Conservation (phyloP, 1,140 invertebrate genomes). For the Achatina immaculata region DNA sequence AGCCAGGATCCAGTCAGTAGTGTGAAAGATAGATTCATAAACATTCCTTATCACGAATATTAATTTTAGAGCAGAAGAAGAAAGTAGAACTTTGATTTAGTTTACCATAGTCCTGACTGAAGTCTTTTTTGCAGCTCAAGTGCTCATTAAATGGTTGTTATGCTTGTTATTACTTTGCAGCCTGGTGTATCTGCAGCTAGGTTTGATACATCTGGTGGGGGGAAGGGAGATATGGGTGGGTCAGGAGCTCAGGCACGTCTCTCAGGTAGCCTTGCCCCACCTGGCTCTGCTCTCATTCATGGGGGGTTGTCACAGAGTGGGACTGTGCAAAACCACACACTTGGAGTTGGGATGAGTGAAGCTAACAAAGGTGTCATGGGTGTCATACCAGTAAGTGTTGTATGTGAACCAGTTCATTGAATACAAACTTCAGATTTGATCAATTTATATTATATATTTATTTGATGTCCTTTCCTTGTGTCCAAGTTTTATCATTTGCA, state of each 20-base stretch:
- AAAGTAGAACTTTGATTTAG: no score
- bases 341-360: conserved; percentile 51
- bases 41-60: no score
- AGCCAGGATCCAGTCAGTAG: no score
- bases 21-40: no score
- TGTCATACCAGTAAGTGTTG: conserved; percentile 77
- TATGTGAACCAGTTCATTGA: no score
- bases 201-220: conserved; percentile 46
- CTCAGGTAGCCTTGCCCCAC: conserved; percentile 50
- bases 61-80: no score
- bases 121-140: no score
- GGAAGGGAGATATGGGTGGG: conserved; percentile 12
- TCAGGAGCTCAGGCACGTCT: conserved; percentile 25
- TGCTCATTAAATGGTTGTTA: no score
- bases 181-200: conserved; percentile 38
- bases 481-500: not conserved
- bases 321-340: conserved; percentile 24
- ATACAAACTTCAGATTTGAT: not conserved
- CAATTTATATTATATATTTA: not conserved
- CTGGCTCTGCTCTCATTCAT: conserved; percentile 18
- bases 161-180: conserved; percentile 5
- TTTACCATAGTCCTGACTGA: no score
- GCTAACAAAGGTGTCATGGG: conserved; percentile 69
- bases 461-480: conserved; percentile 7
- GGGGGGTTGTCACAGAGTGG: conserved; percentile 13